Conservation (phyloP, 1,140 invertebrate species). For the Heliconius melpomene region DNA sequence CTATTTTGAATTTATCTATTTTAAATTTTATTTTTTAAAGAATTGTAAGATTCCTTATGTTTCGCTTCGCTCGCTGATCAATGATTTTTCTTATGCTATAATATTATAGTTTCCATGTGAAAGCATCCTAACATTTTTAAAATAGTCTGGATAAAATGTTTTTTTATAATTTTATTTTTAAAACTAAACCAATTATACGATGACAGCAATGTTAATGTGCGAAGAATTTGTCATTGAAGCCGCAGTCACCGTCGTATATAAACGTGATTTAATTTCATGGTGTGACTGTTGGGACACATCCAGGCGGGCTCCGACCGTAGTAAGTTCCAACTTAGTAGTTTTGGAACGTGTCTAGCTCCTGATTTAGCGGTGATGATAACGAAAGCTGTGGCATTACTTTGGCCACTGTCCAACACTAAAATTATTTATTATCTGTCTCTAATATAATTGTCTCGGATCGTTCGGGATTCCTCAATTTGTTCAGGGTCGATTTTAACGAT, state of each 20-base stretch:
- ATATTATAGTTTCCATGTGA: background rate
- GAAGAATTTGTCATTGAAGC: conserved; percentile 8
- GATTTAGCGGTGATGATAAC: conserved; percentile 32
- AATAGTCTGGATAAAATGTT: background rate
- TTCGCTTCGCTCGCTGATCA: background rate
- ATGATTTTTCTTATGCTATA: background rate
- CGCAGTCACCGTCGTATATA: conserved; percentile 1
- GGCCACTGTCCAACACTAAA: conserved; percentile 31
- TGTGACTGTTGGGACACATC: conserved; percentile 11
- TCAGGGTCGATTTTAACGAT: conserved; percentile 25
- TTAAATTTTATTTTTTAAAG: background rate
- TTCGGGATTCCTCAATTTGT: conserved; percentile 17
- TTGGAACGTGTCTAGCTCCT: conserved; percentile 23
- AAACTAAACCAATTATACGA: conserved; percentile 1
- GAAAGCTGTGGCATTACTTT: conserved; percentile 17
- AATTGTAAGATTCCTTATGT: too few species aligned
- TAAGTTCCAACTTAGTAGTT: background rate
- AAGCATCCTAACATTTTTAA: background rate
- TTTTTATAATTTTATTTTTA: background rate
- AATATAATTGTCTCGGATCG: conserved; percentile 20
- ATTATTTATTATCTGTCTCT: conserved; percentile 31
- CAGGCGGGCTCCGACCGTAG: background rate
- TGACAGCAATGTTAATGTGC: conserved; percentile 8
- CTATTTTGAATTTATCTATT: background rate
- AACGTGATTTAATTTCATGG: conserved; percentile 8